These are phyloP conservation scores for Dusona sp. DNA, from an alignment of 2,888 invertebrate species.

Conservation along the genomic window DNA sequence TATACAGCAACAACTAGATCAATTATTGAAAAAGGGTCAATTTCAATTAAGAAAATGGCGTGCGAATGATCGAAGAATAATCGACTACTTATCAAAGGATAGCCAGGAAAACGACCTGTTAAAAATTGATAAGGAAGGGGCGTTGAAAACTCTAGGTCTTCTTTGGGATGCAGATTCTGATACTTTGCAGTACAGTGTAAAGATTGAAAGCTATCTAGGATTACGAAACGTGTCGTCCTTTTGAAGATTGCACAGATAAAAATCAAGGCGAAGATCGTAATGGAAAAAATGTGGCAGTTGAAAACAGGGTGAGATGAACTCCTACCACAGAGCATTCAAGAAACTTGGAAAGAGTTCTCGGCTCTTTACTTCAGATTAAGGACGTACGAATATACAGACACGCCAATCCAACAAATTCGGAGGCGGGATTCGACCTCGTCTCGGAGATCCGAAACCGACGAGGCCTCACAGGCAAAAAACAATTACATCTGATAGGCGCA, in stretches of 20 bases:
- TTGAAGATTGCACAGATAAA: constrained; percentile 57
- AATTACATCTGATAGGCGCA: constrained; percentile 11
- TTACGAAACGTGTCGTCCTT: constrained; percentile 55
- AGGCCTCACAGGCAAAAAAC: not conserved
- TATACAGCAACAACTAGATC: constrained; percentile 11
- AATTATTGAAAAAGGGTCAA: constrained; percentile 23
- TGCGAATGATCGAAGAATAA: constrained; percentile 19
- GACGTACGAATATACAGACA: constrained; percentile 34
- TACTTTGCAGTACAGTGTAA: constrained; percentile 49
- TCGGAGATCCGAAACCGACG: constrained; percentile 66
- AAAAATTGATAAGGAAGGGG: constrained; percentile 49
- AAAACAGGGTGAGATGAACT: constrained; percentile 42
- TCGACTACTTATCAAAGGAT: constrained; percentile 26
- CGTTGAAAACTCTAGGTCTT: constrained; percentile 56
- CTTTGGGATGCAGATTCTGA: constrained; percentile 60
- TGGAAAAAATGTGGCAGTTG: constrained; percentile 50
- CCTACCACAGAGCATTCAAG: constrained; percentile 29
- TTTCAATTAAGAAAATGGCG: constrained; percentile 62
- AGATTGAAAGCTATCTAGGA: not conserved
- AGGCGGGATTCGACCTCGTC: constrained; percentile 59
- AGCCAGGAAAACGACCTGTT: constrained; percentile 50
- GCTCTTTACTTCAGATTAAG: constrained; percentile 53
- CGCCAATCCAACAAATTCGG: constrained; percentile 16
- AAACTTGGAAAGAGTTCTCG: constrained; percentile 41
- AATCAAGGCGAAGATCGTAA: constrained; percentile 46